Base-by-base conservation (phyloP, 2,888 invertebrate species). In the Harpalus rubripes region DNA sequence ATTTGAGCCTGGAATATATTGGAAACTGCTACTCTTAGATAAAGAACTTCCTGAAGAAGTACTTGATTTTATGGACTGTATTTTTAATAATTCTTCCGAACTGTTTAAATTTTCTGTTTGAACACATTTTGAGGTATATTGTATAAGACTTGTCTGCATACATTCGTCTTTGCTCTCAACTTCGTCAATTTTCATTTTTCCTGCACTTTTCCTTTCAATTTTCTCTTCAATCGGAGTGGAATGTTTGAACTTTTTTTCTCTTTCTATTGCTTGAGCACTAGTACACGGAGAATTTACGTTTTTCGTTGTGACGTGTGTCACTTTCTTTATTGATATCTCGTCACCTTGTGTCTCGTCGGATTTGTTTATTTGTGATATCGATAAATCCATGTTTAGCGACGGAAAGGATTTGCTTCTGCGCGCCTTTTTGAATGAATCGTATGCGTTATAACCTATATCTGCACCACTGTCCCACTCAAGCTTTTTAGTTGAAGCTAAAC, bases 381-480 rank as follows among this genome's bases (percentile, higher is more conserved):
- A 78, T 58, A 84, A 65, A 84, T 78, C 65, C 76, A 84, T 78
- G 83, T 74, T 86, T 85, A 89, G 87, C 68, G 87, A 86, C 12
- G 91, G 91, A 72, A 91, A 88, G 0, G 91, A 91, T 41, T 88
- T 81, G 87, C 90, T 90, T 87, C 89, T 90, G 39, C 89, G 88
- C 32, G 90, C 85, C 59, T 61, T 89, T 82, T 87, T 87, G 72
- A 92, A 92, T 89, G 91, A 92, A 59, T 86, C 85, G 81, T 87
- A 88, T 83, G 90, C 90, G 80, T 87, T 88, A 90, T 97, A 97
- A 0, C 97, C 97, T 65, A 97, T 96, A 91, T 97, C 97, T 0
- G 96, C 97, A 26, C 96, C 94, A 56, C 96, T 96, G 89, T 97
- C 97, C 97, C 97, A 97, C 91, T 97, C 97, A 1, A 97, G 91